Conservation (phyloP, 2,113 vertebrate species). For the Phycodurus eques region DNA sequence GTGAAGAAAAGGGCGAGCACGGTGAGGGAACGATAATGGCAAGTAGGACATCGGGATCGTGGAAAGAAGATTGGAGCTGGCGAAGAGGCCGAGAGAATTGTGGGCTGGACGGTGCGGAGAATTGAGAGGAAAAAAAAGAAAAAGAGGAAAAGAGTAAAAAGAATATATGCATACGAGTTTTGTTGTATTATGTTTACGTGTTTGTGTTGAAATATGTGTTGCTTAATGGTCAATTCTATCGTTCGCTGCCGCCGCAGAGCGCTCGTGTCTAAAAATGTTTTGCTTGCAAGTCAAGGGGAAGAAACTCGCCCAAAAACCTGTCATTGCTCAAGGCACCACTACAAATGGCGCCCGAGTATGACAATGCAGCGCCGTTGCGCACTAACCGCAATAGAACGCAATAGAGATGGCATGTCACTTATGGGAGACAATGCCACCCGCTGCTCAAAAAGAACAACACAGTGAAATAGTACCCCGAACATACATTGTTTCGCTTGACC, state of each 20-base stretch:
- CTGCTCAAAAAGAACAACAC: conserved; percentile 16
- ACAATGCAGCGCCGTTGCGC: no score
- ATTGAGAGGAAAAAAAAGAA: conserved; percentile 11
- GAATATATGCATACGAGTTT: no score
- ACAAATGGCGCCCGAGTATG: no score
- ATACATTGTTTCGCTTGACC: conserved; percentile 24
- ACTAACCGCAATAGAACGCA: no score
- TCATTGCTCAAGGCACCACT: no score
- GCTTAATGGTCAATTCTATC: no score
- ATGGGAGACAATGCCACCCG: conserved; percentile 24
- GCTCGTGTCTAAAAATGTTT: no score
- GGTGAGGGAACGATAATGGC: conserved; percentile 61
- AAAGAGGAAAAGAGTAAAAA: neutral
- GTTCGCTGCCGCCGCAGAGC: no score
- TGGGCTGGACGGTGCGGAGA: conserved; percentile 15
- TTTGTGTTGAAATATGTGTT: no score
- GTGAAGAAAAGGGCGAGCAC: conserved; percentile 20
- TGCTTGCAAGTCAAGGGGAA: no score
- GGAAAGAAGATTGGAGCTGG: conserved; percentile 59
- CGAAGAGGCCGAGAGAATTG: conserved; percentile 39
- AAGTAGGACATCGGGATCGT: conserved; percentile 59
- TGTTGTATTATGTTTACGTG: no score
- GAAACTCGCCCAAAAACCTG: no score
- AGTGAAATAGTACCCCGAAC: neutral
- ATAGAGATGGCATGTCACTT: conserved; percentile 11